These are phyloP conservation scores for Leptoclinus maculatus DNA, from an alignment of 2,797 vertebrate genomes.

Conservation along the genomic window DNA sequence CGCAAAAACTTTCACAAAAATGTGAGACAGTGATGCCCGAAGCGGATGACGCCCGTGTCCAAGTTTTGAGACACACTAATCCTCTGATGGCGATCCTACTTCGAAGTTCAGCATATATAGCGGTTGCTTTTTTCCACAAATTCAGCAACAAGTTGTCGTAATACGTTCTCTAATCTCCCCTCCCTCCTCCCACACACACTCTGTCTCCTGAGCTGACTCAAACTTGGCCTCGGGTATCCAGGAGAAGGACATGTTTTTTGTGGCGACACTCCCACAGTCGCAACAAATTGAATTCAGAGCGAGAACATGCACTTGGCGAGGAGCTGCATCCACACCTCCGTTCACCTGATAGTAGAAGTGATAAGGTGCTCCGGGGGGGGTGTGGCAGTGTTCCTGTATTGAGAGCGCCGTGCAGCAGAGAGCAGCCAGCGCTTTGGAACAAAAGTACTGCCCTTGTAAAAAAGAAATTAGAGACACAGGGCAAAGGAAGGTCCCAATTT, in stretches of 20 bases:
- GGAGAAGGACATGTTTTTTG: conserved; percentile 47
- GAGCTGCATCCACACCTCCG: conserved; percentile 43
- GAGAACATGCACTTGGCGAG: conserved; percentile 60
- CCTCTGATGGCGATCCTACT: background rate
- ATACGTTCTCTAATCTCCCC: conserved; percentile 17
- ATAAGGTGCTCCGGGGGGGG: conserved; percentile 67
- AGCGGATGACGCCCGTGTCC: background rate
- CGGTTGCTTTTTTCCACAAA: conserved; percentile 14
- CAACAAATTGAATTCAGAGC: conserved; percentile 72
- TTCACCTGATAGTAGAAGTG: conserved; percentile 64
- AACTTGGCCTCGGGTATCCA: conserved; percentile 30
- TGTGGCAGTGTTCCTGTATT: conserved; percentile 32
- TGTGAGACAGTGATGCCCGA: conserved; percentile 10
- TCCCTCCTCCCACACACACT: conserved; percentile 22
- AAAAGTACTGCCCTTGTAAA: conserved; percentile 62
- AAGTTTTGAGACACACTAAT: background rate
- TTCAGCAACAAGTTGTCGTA: conserved; percentile 37
- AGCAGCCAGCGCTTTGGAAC: conserved; percentile 35
- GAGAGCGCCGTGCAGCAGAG: conserved; percentile 41
- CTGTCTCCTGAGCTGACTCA: conserved; percentile 56
- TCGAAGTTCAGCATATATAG: background rate
- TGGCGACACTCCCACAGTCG: conserved; percentile 53
- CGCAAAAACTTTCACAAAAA: conserved; percentile 30
- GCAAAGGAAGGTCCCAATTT: conserved; percentile 46
- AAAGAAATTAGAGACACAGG: conserved; percentile 51